Conservation (phyloP, 1,140 invertebrate genomes). For the Lanistes nyassanus region DNA sequence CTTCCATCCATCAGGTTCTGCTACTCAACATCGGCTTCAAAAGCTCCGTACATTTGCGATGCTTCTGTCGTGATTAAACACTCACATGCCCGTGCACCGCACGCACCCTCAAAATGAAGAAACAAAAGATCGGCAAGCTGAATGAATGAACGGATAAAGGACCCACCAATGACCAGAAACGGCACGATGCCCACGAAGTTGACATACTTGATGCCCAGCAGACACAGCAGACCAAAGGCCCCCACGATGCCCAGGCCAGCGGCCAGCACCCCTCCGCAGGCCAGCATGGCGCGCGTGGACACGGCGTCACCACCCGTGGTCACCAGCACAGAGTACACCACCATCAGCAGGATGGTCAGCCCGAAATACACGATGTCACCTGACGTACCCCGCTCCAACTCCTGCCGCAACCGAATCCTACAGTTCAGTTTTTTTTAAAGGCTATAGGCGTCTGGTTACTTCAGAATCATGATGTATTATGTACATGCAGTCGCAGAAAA, state of each 20-base stretch:
- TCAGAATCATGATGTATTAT: too few species aligned
- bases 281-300: constrained; percentile 27
- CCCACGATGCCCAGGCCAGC: constrained; percentile 88
- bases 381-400: constrained; percentile 24
- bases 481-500: too few species aligned
- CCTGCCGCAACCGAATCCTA: too few species aligned
- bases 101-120: too few species aligned
- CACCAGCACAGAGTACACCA: constrained; percentile 16
- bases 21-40: too few species aligned
- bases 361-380: constrained; percentile 38
- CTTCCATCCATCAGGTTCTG: too few species aligned
- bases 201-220: constrained; percentile 91
- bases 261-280: constrained; percentile 76
- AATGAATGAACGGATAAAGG: not conserved
- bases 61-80: too few species aligned
- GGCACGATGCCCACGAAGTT: constrained; percentile 96
- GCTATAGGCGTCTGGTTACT: too few species aligned
- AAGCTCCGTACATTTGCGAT: too few species aligned
- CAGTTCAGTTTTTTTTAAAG: too few species aligned
- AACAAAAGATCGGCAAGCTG: too few species aligned
- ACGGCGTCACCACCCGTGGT: constrained; percentile 8
- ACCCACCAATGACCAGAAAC: constrained; percentile 93
- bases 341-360: constrained; percentile 15
- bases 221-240: constrained; percentile 91
- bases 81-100: too few species aligned